Conservation (phyloP, 2,113 vertebrate genomes). For the Pachypanchax playfairii region DNA sequence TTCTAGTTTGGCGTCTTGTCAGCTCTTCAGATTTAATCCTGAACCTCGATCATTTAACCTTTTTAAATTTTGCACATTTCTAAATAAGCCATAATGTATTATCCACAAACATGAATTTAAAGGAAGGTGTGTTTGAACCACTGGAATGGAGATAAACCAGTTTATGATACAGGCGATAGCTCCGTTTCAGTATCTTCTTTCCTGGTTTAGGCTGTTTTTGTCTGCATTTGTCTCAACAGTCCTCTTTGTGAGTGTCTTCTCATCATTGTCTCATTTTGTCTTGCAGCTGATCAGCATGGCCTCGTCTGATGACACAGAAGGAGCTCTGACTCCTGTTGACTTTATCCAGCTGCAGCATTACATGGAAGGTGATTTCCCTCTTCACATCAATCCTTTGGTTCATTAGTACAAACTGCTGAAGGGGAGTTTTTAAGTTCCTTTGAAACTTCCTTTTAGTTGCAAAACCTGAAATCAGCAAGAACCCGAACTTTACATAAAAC, state of each 20-base stretch:
- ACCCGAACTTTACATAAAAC: too few relatives aligned
- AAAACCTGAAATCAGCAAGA: too few relatives aligned
- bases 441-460: too few relatives aligned
- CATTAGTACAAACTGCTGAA: not conserved
- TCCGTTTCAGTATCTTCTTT: not conserved
- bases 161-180: slow-evolving; percentile 1
- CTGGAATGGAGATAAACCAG: slow-evolving; percentile 61
- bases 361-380: slow-evolving; percentile 84
- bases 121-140: slow-evolving; percentile 11
- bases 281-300: slow-evolving; percentile 52
- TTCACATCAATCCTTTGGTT: not conserved
- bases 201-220: not conserved
- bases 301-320: slow-evolving; percentile 53
- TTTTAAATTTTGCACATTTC: too few relatives aligned
- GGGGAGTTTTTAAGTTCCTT: too few relatives aligned
- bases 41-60: too few relatives aligned
- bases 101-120: too few relatives aligned
- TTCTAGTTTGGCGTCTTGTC: too few relatives aligned
- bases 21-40: too few relatives aligned
- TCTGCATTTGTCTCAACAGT: not conserved
- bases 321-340: slow-evolving; percentile 82
- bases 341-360: slow-evolving; percentile 90
- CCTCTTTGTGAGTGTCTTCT: not conserved
- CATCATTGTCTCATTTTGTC: slow-evolving; percentile 10
- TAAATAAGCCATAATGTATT: too few relatives aligned